Evolutionary conservation across 2,113 vertebrate species (phyloP).

Genomic region (Dipodomys stephensi): DNA sequence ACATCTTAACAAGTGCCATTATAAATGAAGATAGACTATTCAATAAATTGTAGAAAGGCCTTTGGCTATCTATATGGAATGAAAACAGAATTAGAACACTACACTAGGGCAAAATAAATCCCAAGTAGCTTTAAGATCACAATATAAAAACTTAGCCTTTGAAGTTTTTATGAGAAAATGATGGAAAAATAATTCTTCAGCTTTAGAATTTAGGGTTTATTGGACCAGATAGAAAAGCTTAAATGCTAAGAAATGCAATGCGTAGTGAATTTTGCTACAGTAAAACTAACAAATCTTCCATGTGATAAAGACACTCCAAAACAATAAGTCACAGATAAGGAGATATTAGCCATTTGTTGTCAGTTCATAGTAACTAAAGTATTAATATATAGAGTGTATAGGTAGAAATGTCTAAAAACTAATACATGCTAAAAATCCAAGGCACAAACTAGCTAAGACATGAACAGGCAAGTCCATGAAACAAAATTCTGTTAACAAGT

Average conservation of each 20-base stretch:
- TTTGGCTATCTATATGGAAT: neutral
- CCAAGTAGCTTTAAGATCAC: neutral
- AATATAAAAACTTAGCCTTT: neutral
- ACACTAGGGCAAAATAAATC: constrained; percentile 1
- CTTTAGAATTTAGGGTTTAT: neutral
- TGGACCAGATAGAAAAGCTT: neutral
- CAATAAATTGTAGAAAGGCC: neutral
- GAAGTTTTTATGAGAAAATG: constrained; percentile 2
- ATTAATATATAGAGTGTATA: neutral
- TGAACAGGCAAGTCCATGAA: neutral
- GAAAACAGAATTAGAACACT: constrained; percentile 30
- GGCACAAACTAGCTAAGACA: neutral
- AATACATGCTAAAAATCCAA: constrained; percentile 17
- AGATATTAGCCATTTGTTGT: neutral
- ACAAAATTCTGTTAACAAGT: neutral
- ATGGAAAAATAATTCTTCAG: constrained; percentile 36
- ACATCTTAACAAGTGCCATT: neutral
- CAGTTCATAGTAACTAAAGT: constrained; percentile 4
- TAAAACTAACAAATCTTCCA: neutral
- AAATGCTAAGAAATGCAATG: neutral
- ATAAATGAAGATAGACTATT: neutral
- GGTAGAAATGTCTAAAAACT: neutral
- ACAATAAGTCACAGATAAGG: neutral
- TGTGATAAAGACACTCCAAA: neutral
- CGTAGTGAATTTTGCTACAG: neutral